phyloP scores from a whole-genome alignment of 2,797 vertebrate genomes.

The Cirrhinus mrigala region DNA sequence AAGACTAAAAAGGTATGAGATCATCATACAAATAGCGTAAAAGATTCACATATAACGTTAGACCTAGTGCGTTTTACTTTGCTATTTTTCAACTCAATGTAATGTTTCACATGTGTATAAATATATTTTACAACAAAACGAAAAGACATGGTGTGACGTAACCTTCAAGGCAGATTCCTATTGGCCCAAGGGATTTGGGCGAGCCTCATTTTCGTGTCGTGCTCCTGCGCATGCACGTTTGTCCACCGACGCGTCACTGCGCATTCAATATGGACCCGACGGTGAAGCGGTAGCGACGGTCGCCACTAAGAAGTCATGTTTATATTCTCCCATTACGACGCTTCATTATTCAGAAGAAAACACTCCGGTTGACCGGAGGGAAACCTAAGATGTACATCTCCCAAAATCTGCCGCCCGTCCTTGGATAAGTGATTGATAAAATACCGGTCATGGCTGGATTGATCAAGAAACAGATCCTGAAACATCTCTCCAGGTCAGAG shows the following conservation, averaged over 20 bases:
- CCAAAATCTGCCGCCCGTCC: constrained; percentile 42
- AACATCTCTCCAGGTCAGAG: constrained; percentile 85
- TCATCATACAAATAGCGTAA: no score
- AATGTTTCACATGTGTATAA: no score
- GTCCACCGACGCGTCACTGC: constrained; percentile 33
- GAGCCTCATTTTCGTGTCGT: constrained; percentile 23
- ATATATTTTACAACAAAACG: not conserved
- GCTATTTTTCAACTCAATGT: no score
- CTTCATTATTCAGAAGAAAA: not conserved
- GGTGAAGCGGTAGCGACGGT: constrained; percentile 22
- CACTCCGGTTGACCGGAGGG: constrained; percentile 18
- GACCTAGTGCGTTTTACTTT: no score
- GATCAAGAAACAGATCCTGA: constrained; percentile 87
- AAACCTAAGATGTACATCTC: constrained; percentile 31
- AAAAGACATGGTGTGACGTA: not conserved
- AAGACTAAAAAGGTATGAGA: no score
- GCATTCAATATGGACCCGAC: constrained; percentile 48
- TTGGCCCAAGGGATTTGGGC: not conserved
- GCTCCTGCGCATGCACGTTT: constrained; percentile 30
- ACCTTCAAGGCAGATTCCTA: not conserved
- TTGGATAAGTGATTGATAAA: constrained; percentile 59
- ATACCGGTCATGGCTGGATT: constrained; percentile 79
- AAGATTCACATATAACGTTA: no score
- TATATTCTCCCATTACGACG: not conserved
- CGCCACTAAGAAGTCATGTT: constrained; percentile 27